phyloP scores from a whole-genome alignment of 2,888 invertebrate genomes.

The Thera obeliscata region DNA sequence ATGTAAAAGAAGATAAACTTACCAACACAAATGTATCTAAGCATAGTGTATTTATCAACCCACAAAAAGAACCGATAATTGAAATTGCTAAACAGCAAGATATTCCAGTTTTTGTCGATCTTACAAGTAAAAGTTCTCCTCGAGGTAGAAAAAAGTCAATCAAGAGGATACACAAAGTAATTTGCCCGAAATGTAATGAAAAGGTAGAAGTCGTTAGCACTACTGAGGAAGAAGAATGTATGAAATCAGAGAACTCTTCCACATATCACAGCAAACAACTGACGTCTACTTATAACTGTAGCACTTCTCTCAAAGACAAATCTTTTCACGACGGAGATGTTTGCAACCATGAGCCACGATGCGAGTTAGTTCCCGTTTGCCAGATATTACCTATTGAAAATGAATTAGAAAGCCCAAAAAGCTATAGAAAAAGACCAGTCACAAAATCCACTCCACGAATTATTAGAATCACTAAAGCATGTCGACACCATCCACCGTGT shows the following conservation, averaged over 20 bases:
- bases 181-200: conserved; percentile 72
- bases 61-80: conserved; percentile 40
- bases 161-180: conserved; percentile 56
- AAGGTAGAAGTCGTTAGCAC: conserved; percentile 61
- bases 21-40: conserved; percentile 50
- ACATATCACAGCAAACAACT: conserved; percentile 49
- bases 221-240: conserved; percentile 60
- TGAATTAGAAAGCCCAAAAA: conserved; percentile 49
- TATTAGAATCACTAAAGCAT: conserved; percentile 74
- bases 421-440: conserved; percentile 44
- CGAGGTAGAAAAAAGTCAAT: conserved; percentile 43
- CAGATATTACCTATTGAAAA: conserved; percentile 65
- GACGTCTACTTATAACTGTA: conserved; percentile 48
- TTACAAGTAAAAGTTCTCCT: conserved; percentile 33
- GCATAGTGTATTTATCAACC: conserved; percentile 42
- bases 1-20: conserved; percentile 51
- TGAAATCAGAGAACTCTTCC: conserved; percentile 49
- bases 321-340: conserved; percentile 49
- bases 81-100: conserved; percentile 39
- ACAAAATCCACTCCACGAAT: conserved; percentile 56
- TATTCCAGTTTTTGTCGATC: conserved; percentile 33
- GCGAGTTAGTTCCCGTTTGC: conserved; percentile 70
- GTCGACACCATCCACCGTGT: conserved; percentile 76
- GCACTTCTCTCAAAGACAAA: conserved; percentile 44
- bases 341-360: conserved; percentile 66